Base-by-base conservation (phyloP, 2,888 invertebrate genomes). In the Drosophila suboccidentalis region DNA sequence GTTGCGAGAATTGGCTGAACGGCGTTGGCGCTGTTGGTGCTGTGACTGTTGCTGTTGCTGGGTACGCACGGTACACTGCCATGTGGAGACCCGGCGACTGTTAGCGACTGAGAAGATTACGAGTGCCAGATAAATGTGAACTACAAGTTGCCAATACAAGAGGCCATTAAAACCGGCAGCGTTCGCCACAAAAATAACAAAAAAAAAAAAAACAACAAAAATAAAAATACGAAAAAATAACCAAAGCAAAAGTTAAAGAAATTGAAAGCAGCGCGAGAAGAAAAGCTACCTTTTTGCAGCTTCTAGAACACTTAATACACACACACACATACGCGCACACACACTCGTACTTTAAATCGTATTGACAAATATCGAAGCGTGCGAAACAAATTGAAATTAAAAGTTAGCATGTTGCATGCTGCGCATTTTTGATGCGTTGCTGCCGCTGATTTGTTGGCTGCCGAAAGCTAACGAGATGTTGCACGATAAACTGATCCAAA, bases 61-160 rank as follows among this genome's bases (percentile, higher is more conserved):
- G 74, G 72, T 81, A 81, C 81, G 79, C 81, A 78, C 65, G 73
- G 72, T 67, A 29, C 8, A 65, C 67, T 72, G 74, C 75, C 59
- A 71, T 77, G 71, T 67, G 80, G 77, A 69, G 72, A 72, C 38
- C 41, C 65, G 41, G 43, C 46, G 53, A 63, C 59, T 51, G 64
- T 38, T 54, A 67, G 72, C 50, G 61, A 59, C 75, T 71, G 75
- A 65, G 47, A 78, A 91, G 91, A 91, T 91, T 88, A 90, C 89
- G 78, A 87, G 81, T 82, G 77, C 81, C 85, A 89, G 91, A 91
- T 91, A 91, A 90, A 87, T 90, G 80, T 80, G 82, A 89, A 82
- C 83, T 87, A 91, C 91, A 91, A 90, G 91, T 90, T 89, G 90
- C 81, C 84, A 82, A 87, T 89, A 89, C 89, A 87, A 82, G 89